Conservation (phyloP, 64 coral and sea anemone genomes). For the Stichodactyla mertensii region DNA sequence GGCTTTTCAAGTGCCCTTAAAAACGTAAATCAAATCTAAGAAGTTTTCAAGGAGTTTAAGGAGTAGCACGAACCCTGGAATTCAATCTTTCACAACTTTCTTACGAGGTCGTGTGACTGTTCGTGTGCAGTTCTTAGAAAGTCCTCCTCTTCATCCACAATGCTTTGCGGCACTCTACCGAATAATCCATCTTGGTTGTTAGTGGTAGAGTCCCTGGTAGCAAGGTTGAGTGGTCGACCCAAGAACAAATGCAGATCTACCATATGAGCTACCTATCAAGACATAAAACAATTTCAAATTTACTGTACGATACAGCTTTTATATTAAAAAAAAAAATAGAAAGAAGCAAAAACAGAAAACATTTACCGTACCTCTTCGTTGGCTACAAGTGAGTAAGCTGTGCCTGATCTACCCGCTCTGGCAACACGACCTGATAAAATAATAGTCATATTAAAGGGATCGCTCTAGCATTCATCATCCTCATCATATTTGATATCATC, state of each 20-base stretch:
- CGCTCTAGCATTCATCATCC: not conserved
- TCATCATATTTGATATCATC: not conserved
- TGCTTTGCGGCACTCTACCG: constrained; percentile 67
- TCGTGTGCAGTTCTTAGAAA: constrained; percentile 67
- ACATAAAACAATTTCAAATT: not conserved
- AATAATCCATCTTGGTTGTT: constrained; percentile 47
- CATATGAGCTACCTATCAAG: constrained; percentile 62
- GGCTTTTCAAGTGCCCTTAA: too few relatives aligned
- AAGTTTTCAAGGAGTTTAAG: too few relatives aligned
- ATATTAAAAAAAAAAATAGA: too few relatives aligned
- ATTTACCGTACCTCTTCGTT: constrained; percentile 75
- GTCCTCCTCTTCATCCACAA: constrained; percentile 80
- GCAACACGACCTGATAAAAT: constrained; percentile 76
- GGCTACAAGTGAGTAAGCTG: constrained; percentile 79
- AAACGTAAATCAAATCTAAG: too few relatives aligned
- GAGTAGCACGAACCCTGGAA: too few relatives aligned
- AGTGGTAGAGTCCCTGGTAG: constrained; percentile 20
- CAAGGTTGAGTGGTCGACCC: constrained; percentile 69
- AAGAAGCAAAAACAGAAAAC: too few relatives aligned
- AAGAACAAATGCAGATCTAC: constrained; percentile 91
- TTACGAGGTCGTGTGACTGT: constrained; percentile 64
- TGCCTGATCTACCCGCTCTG: constrained; percentile 78
- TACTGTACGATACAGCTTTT: too few relatives aligned
- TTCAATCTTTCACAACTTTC: not conserved
- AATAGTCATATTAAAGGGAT: not conserved